These are phyloP conservation scores for Cloeon dipterum DNA, from an alignment of 2,888 invertebrate genomes.

Conservation along the genomic window DNA sequence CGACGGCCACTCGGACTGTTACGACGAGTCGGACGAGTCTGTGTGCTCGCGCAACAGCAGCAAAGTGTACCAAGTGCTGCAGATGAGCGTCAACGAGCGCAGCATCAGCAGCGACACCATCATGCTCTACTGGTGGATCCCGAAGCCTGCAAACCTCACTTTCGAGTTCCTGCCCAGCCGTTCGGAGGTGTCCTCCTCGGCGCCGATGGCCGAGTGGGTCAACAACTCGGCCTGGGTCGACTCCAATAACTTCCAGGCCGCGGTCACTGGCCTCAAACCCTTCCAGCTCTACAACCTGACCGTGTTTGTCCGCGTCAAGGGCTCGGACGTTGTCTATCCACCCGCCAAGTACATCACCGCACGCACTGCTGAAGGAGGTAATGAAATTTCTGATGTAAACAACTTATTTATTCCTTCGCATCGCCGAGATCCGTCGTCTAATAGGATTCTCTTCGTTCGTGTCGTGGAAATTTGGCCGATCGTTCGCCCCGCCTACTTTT, in stretches of 20 bases:
- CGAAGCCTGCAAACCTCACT: constrained; percentile 18
- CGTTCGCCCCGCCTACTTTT: too few relatives aligned
- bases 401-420: too few relatives aligned
- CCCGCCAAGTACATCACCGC: constrained; percentile 36
- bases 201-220: constrained; percentile 25
- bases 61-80: constrained; percentile 21
- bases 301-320: constrained; percentile 40
- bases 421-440: too few relatives aligned
- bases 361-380: constrained; percentile 43
- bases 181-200: constrained; percentile 8
- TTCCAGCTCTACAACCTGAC: constrained; percentile 59
- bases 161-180: constrained; percentile 42
- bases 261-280: constrained; percentile 33
- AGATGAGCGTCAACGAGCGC: constrained; percentile 38
- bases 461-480: too few relatives aligned
- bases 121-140: constrained; percentile 36
- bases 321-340: constrained; percentile 26
- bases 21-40: constrained; percentile 48
- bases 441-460: too few relatives aligned
- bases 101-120: constrained; percentile 37
- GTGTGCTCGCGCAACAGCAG: constrained; percentile 28
- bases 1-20: constrained; percentile 43
- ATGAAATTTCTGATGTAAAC: not conserved
- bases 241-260: constrained; percentile 15
- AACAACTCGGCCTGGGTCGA: constrained; percentile 34